A percentile compares a stretch with the other conserved stretches of the same genome.
phyloP scores from a whole-genome alignment of 1,140 invertebrate genomes.

The fruit fly (Drosophila melanogaster) region DNA sequence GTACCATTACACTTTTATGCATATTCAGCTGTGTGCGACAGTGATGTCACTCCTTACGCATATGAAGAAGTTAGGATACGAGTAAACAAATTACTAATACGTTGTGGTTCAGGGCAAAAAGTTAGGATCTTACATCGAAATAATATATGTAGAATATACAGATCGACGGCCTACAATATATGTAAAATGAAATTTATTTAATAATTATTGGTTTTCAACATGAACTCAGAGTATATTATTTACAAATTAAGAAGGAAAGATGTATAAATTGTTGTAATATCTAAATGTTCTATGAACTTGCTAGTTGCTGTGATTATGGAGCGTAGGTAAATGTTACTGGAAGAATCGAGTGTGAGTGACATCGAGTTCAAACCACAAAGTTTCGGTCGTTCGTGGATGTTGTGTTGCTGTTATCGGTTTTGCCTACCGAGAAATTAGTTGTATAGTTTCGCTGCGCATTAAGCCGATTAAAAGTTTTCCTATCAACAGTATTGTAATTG shows the following conservation, averaged over 20 bases:
- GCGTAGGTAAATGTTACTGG: neutral
- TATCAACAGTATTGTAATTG: slow-evolving; percentile 37
- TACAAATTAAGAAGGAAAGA: too few relatives aligned
- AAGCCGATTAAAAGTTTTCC: slow-evolving; percentile 57
- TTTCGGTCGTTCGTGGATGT: slow-evolving; percentile 14
- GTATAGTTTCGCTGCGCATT: slow-evolving; percentile 38
- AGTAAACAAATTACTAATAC: neutral
- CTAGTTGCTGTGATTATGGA: neutral
- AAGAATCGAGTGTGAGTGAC: slow-evolving; percentile 16
- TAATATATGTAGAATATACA: too few relatives aligned
- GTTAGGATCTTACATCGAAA: too few relatives aligned
- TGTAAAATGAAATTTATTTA: too few relatives aligned
- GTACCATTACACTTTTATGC: slow-evolving; percentile 50
- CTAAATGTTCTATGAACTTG: too few relatives aligned
- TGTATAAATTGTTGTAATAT: neutral
- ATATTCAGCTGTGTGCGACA: slow-evolving; percentile 26
- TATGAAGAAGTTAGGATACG: neutral
- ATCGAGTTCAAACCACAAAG: slow-evolving; percentile 26
- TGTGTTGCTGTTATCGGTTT: slow-evolving; percentile 14
- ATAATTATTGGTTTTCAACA: too few relatives aligned
- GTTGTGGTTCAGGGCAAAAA: too few relatives aligned
- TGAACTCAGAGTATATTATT: too few relatives aligned
- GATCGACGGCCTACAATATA: too few relatives aligned
- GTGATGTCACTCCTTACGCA: neutral
- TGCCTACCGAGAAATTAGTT: slow-evolving; percentile 42